Base-by-base conservation (phyloP, 2,888 invertebrate genomes). In the Eupithecia centaureata region DNA sequence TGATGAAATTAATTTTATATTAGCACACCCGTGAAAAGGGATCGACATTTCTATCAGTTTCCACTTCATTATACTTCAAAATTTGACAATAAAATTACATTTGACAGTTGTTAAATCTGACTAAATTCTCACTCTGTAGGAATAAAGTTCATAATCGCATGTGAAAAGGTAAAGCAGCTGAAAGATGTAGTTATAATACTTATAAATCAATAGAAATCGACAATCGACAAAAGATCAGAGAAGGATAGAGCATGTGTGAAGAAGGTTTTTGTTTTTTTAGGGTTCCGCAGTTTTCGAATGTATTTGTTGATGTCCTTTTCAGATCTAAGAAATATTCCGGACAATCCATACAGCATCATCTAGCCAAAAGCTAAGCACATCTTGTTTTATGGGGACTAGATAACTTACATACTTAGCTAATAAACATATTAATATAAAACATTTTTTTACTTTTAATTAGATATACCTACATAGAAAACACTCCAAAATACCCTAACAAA, bases 1-100 rank as follows among this genome's bases (percentile, higher is more conserved):
- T 75, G 80, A 81, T 83, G 82, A 86, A 88, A 92, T 91, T 91
- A 91, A 92, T 89, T 91, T 90, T 85, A 89, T 89, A 92, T 91
- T 91, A 91, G 84, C 83, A 82, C 79, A 75, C 76, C 22, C 83
- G 83, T 90, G 89, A 92, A 91, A 89, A 86, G 88, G 90, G 89
- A 91, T 89, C 88, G 92, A 92, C 92, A 91, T 84, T 77, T 86
- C 80, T 90, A 92, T 92, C 89, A 86, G 87, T 92, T 92, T 92
- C 92, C 90, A 91, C 90, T 89, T 90, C 90, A 72, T 79, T 80
- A 47, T 47, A 81, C 79, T 77, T 75, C 69, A 67, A 77, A 72
- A 74, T 75, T 80, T 69, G 61, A 73, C 83, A 81, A 82, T 67
- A 5, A 68, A 51, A 13, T n/a, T 60, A 54, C 67, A 63, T 71